Base-by-base conservation (phyloP, 2,113 vertebrate species). In the Dermatemys mawii region DNA sequence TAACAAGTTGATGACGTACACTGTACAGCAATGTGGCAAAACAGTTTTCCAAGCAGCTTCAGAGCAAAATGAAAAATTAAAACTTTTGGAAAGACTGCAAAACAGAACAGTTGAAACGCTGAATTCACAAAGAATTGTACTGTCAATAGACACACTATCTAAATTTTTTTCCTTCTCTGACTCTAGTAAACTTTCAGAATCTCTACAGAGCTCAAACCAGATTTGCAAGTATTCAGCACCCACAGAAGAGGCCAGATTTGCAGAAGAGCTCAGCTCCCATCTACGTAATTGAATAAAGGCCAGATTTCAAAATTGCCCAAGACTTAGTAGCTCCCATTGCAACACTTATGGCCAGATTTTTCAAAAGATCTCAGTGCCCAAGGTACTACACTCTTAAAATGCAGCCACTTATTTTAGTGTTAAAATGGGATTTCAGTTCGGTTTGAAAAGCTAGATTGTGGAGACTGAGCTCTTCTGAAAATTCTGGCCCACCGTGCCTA, bases 391-490 rank as follows among this genome's bases (percentile, higher is more conserved):
- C 57, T 85, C 3, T 60, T 80, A 80, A 90, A 78, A 67, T 14
- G 16, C 73, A 84, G 55, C 26, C 48, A 24, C 55, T 50, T 0
- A 0, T 60, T 87, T 87, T 92, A 17, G 35, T 70, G 35, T 21
- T 32, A 16, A 67, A 67, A 38, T 55, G 83, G 80, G 92, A 50
- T 79, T 50, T 79, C 78, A 90, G 67, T 67, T 12, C 1, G 1
- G 27, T 93, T 81, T 84, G 35, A 78, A 95, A 84, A 73, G 6
- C 17, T 24, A 27, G 63, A 35, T 67, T 67, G 35, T 38, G 35
- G 63, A 67, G 19, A 13, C 35, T 67, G 63, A 35, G 29, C 29
- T 60, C 55, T 60, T 60, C 55, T 60, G 29, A 32, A 60, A 32
- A 63, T 16, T 27, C 60, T 63, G 29, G 14, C 29, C 14, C 13